Evolutionary conservation across 2,113 vertebrate species (phyloP).

Genomic region (Rhinichthys klamathensis): DNA sequence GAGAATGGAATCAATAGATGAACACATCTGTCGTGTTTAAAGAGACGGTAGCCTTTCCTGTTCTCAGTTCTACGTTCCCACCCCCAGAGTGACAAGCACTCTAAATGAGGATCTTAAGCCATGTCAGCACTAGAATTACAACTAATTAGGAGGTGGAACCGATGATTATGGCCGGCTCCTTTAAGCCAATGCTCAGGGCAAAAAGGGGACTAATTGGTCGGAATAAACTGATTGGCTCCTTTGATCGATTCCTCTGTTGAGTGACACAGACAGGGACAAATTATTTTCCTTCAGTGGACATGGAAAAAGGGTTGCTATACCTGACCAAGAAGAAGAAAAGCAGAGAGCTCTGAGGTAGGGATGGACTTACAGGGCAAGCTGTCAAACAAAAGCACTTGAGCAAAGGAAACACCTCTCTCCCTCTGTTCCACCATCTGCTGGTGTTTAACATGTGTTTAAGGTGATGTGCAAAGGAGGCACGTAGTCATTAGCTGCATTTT

Average conservation of each 20-base stretch:
- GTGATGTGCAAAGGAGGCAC: slow-evolving; percentile 18
- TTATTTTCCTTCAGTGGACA: slow-evolving; percentile 56
- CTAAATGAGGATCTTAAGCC: slow-evolving; percentile 49
- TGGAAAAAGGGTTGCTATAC: slow-evolving; percentile 45
- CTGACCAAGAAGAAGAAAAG: slow-evolving; percentile 52
- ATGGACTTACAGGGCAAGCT: slow-evolving; percentile 15
- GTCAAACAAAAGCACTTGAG: slow-evolving; percentile 40
- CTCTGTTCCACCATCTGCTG: slow-evolving; percentile 59
- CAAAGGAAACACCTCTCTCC: slow-evolving; percentile 32
- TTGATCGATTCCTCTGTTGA: slow-evolving; percentile 62
- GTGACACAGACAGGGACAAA: slow-evolving; percentile 50
- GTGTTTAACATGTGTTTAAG: slow-evolving; percentile 36
- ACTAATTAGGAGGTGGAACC: slow-evolving; percentile 62
- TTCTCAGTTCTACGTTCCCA: slow-evolving; percentile 30
- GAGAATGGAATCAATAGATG: slow-evolving; percentile 53
- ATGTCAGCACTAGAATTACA: slow-evolving; percentile 60
- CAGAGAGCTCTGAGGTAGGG: slow-evolving; percentile 11
- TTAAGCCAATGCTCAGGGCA: slow-evolving; percentile 36
- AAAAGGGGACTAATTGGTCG: slow-evolving; percentile 63
- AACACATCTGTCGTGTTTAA: slow-evolving; percentile 53
- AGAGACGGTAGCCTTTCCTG: slow-evolving; percentile 40
- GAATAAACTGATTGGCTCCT: slow-evolving; percentile 66
- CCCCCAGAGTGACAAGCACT: slow-evolving; percentile 32
- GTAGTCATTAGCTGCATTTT: not conserved
- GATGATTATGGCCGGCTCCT: slow-evolving; percentile 53